phyloP scores from a whole-genome alignment of 2,888 invertebrate species.

The Gandaritis pyraliata region DNA sequence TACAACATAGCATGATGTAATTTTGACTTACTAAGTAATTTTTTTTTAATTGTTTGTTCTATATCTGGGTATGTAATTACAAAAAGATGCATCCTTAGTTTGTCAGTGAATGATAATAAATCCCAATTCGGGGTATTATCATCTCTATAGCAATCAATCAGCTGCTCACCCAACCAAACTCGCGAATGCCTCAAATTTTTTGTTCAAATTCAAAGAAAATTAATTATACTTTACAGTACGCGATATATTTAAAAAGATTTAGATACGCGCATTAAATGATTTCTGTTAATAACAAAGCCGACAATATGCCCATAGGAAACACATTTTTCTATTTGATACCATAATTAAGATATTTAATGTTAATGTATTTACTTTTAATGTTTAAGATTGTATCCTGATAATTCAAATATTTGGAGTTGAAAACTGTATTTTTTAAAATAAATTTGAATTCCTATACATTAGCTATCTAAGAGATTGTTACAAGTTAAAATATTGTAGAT shows the following conservation, averaged over 20 bases:
- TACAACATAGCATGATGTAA: too few species aligned
- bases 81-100: too few species aligned
- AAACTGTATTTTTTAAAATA: constrained; percentile 9
- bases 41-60: too few species aligned
- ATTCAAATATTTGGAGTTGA: constrained; percentile 7
- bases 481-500: too few species aligned
- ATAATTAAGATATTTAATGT: constrained; percentile 63
- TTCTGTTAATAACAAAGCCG: constrained; percentile 53
- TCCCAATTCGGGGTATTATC: constrained; percentile 14
- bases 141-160: constrained; percentile 11
- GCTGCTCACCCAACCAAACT: constrained; percentile 35
- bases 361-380: constrained; percentile 17
- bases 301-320: constrained; percentile 65
- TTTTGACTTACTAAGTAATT: too few species aligned
- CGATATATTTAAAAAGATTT: constrained; percentile 71
- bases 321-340: constrained; percentile 71
- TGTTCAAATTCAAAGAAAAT: constrained; percentile 67
- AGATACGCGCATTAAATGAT: constrained; percentile 72
- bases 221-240: constrained; percentile 66
- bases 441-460: constrained; percentile 6
- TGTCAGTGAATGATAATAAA: not conserved
- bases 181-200: constrained; percentile 65
- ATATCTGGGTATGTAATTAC: too few species aligned
- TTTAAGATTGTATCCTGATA: constrained; percentile 25
- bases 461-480: not conserved